phyloP scores from a whole-genome alignment of 2,113 vertebrate species.

The Rhinopomastus cyanomelas region DNA sequence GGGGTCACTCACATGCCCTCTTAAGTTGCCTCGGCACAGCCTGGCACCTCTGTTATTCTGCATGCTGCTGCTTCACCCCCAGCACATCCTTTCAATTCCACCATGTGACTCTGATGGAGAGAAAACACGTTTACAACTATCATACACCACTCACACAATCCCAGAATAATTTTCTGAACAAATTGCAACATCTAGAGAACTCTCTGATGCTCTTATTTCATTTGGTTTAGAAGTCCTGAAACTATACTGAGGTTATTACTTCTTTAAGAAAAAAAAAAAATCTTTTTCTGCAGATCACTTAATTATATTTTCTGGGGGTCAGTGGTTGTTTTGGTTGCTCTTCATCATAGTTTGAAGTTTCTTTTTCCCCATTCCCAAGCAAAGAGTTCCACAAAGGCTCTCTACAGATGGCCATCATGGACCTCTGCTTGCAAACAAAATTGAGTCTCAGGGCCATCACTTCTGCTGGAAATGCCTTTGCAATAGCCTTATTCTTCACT shows the following conservation, averaged over 20 bases:
- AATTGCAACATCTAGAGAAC: background rate
- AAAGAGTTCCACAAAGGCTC: background rate
- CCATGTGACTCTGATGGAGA: accelerated
- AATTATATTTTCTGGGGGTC: background rate
- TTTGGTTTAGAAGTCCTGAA: background rate
- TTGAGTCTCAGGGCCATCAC: background rate
- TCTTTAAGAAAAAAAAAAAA: background rate
- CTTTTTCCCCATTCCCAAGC: background rate
- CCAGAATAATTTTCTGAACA: background rate
- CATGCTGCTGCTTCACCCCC: background rate
- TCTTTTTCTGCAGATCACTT: background rate
- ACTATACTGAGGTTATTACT: background rate
- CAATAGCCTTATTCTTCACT: background rate
- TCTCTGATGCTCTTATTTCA: background rate
- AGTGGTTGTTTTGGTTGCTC: background rate
- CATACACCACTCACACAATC: background rate
- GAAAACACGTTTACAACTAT: background rate
- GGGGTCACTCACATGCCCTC: background rate
- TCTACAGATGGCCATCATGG: background rate
- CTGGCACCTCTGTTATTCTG: background rate
- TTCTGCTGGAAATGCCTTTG: background rate
- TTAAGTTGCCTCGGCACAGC: background rate
- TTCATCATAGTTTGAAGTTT: background rate
- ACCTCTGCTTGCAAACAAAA: background rate
- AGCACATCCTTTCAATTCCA: background rate